These are phyloP conservation scores for Acropora yongei DNA, from an alignment of 64 coral and sea anemone species.

Conservation along the genomic window DNA sequence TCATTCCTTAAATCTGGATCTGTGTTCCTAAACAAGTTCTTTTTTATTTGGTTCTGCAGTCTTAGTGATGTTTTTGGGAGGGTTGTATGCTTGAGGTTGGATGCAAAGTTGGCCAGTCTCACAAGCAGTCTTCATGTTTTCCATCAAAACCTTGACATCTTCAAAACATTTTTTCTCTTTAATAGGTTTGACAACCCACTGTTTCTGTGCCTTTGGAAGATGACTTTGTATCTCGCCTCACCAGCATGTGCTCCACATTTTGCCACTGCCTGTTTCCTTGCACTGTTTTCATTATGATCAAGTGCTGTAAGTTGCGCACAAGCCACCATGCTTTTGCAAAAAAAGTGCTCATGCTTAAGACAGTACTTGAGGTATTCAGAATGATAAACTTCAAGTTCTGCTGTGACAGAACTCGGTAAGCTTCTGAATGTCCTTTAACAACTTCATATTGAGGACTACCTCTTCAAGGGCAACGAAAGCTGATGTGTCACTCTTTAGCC, in stretches of 20 bases:
- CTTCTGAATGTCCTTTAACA: too few species aligned
- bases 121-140: not conserved
- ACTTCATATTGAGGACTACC: too few species aligned
- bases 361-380: slow-evolving; percentile 18
- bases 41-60: too few species aligned
- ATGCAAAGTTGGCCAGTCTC: too few species aligned
- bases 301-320: slow-evolving; percentile 37
- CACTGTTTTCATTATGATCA: not conserved
- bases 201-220: not conserved
- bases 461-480: too few species aligned
- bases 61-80: too few species aligned
- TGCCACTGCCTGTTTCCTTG: not conserved
- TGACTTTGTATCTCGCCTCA: not conserved
- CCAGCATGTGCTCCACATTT: not conserved
- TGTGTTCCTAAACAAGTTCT: too few species aligned
- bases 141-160: slow-evolving; percentile 21
- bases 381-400: slow-evolving; percentile 5
- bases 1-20: too few species aligned
- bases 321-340: slow-evolving; percentile 37
- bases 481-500: slow-evolving; percentile 25
- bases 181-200: slow-evolving; percentile 36
- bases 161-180: slow-evolving; percentile 18
- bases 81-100: too few species aligned
- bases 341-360: slow-evolving; percentile 35
- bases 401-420: not conserved